Conservation (phyloP, 35 echinoderm and acorn worm genomes). For the Lytechinus pictus region DNA sequence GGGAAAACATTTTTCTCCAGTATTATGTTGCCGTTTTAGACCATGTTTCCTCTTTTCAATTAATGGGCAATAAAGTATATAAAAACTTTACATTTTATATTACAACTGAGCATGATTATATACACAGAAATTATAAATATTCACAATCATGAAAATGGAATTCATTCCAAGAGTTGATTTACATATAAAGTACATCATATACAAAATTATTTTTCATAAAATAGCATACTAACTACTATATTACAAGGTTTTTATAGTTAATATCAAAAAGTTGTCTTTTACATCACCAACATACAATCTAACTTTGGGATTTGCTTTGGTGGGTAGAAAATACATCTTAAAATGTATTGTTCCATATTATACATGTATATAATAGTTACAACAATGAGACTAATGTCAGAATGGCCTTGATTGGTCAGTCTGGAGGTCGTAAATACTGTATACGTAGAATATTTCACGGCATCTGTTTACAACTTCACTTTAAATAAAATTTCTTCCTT, state of each 20-base stretch:
- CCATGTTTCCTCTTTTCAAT: too few relatives aligned
- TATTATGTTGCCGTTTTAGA: not conserved
- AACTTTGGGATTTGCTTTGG: not conserved
- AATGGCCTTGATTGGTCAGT: too few relatives aligned
- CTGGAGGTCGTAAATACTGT: too few relatives aligned
- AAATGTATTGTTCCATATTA: not conserved
- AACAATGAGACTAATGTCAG: too few relatives aligned
- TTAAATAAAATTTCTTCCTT: too few relatives aligned
- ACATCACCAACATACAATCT: not conserved
- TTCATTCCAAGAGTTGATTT: slow-evolving; percentile 11
- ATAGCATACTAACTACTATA: slow-evolving; percentile 4
- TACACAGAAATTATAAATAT: not conserved
- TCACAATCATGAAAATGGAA: not conserved
- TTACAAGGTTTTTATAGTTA: not conserved
- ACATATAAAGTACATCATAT: not conserved
- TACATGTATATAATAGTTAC: too few relatives aligned
- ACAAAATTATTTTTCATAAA: not conserved
- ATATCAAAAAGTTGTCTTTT: not conserved
- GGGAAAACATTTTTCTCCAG: not conserved
- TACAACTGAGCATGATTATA: slow-evolving; percentile 12
- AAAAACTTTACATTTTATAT: not conserved
- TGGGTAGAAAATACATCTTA: not conserved
- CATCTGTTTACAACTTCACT: too few relatives aligned
- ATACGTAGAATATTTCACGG: too few relatives aligned
- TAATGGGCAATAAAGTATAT: too few relatives aligned